Conservation (phyloP, 2,797 vertebrate genomes). For the Chloroceryle amazona region DNA sequence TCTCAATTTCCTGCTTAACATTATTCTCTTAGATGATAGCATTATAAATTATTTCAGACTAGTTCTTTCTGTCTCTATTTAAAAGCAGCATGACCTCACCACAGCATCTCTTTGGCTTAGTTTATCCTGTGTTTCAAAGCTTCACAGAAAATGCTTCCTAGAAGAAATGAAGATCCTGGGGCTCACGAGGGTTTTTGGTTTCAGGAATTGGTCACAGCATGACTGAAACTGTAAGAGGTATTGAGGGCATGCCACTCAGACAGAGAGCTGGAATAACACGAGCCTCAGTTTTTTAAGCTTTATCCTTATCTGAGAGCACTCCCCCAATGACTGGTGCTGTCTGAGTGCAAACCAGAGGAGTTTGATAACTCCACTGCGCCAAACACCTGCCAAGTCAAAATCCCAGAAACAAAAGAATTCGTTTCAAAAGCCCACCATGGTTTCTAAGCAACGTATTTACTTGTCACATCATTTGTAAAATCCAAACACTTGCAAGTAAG, state of each 20-base stretch:
- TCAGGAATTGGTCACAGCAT: constrained; percentile 48
- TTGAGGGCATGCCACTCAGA: constrained; percentile 27
- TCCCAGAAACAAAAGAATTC: constrained; percentile 54
- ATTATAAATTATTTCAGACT: constrained; percentile 59
- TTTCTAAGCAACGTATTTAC: constrained; percentile 69
- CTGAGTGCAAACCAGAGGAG: constrained; percentile 39
- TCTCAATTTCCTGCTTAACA: constrained; percentile 65
- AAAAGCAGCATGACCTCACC: constrained; percentile 65
- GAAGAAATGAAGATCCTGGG: constrained; percentile 36
- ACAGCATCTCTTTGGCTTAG: constrained; percentile 34
- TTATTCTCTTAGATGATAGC: constrained; percentile 29
- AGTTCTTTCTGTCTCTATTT: constrained; percentile 57
- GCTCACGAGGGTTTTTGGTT: constrained; percentile 47
- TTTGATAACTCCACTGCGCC: constrained; percentile 41
- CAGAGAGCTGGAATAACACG: background rate
- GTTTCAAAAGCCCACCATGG: constrained; percentile 67
- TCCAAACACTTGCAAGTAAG: constrained; percentile 33
- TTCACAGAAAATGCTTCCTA: constrained; percentile 49
- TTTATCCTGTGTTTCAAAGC: constrained; percentile 36
- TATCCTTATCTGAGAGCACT: constrained; percentile 41
- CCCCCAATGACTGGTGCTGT: background rate
- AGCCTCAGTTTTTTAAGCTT: constrained; percentile 38
- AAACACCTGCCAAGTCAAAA: constrained; percentile 66
- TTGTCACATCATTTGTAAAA: constrained; percentile 71
- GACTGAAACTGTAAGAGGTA: constrained; percentile 50